These are phyloP conservation scores for Laticauda laticaudata DNA, from an alignment of 2,113 vertebrate genomes.

Conservation along the genomic window DNA sequence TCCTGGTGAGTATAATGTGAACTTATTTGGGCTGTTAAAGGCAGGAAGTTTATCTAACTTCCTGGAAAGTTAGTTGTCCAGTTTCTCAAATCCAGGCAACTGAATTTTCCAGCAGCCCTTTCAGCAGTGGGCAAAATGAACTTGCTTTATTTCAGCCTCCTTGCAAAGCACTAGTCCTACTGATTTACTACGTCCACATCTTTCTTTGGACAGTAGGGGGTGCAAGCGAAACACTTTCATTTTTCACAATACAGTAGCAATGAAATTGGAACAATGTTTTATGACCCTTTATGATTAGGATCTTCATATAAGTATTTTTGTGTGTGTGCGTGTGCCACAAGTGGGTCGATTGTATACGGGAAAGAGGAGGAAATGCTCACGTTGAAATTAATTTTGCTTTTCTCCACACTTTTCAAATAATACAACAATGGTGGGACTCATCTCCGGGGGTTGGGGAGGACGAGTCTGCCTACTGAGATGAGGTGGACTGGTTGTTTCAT, in stretches of 20 bases:
- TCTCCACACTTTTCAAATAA: not conserved
- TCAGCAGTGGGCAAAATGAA: not conserved
- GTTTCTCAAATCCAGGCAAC: not conserved
- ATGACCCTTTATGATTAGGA: not conserved
- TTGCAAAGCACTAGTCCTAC: accelerated
- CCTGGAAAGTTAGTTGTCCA: not conserved
- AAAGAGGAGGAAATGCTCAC: not conserved
- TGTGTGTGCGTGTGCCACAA: not conserved
- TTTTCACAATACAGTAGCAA: not conserved
- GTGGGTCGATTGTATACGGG: not conserved
- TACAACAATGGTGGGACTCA: too few relatives aligned
- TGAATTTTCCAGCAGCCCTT: constrained; percentile 4
- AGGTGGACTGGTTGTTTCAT: too few relatives aligned
- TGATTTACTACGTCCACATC: accelerated
- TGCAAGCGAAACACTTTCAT: constrained; percentile 20
- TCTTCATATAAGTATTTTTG: not conserved
- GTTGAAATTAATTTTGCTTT: not conserved
- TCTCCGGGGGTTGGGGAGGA: too few relatives aligned
- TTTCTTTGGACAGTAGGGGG: constrained; percentile 45
- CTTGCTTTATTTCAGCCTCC: not conserved
- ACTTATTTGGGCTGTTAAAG: accelerated
- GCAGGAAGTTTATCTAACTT: not conserved
- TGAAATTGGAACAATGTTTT: not conserved
- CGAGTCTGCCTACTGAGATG: too few relatives aligned
- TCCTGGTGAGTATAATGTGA: not conserved